A percentile compares a stretch with the other conserved stretches of the same genome.
phyloP scores from a whole-genome alignment of 2,797 vertebrate species.

The Poecilia velifera region DNA sequence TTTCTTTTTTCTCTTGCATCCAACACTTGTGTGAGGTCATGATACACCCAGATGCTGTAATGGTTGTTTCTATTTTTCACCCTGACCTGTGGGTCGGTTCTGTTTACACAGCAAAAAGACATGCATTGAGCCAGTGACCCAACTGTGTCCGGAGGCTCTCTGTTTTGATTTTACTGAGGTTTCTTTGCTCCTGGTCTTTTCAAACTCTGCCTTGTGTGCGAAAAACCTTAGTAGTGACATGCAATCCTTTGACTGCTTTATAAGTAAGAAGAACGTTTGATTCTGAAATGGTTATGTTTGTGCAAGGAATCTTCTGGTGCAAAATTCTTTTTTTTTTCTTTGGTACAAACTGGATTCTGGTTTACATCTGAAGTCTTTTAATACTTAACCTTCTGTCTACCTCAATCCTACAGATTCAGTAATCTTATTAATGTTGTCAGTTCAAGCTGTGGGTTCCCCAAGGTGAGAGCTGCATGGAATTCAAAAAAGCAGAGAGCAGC shows the following conservation, averaged over 20 bases:
- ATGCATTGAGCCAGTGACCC: slow-evolving; percentile 48
- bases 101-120: slow-evolving; percentile 57
- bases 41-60: slow-evolving; percentile 52
- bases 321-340: background rate
- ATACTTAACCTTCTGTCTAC: slow-evolving; percentile 7
- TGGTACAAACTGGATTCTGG: slow-evolving; percentile 12
- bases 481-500: slow-evolving; percentile 32
- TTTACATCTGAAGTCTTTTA: slow-evolving; percentile 21
- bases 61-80: slow-evolving; percentile 60
- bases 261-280: slow-evolving; percentile 19
- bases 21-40: slow-evolving; percentile 50
- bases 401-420: slow-evolving; percentile 19
- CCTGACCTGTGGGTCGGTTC: slow-evolving; percentile 46
- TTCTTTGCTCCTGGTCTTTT: slow-evolving; percentile 16
- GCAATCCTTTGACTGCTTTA: slow-evolving; percentile 25
- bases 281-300: slow-evolving; percentile 13
- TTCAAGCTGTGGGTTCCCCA: slow-evolving; percentile 25
- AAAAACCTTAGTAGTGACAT: slow-evolving; percentile 28
- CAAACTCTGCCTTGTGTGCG: slow-evolving; percentile 12
- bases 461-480: slow-evolving; percentile 33
- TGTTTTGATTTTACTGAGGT: slow-evolving; percentile 54
- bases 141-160: slow-evolving; percentile 42
- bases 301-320: slow-evolving; percentile 9
- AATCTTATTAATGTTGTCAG: slow-evolving; percentile 25
- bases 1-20: slow-evolving; percentile 28